Conservation (phyloP, 1,140 invertebrate species). For the Apis cerana region DNA sequence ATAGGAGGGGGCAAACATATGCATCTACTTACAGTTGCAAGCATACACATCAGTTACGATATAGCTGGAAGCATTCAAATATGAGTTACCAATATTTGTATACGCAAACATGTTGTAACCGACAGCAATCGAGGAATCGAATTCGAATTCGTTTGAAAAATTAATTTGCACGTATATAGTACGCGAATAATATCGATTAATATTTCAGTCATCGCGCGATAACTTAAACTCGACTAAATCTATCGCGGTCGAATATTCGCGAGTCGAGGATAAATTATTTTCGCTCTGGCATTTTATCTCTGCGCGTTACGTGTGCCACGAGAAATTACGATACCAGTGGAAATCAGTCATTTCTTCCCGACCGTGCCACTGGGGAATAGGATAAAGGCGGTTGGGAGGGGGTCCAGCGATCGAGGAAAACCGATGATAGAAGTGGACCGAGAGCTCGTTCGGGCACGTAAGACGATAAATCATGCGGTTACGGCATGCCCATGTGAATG, state of each 20-base stretch:
- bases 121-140: not conserved
- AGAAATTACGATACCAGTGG: constrained; percentile 31
- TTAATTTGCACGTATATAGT: not conserved
- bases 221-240: not conserved
- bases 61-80: not conserved
- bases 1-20: constrained; percentile 5
- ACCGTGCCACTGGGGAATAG: not conserved
- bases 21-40: constrained; percentile 17
- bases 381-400: not conserved
- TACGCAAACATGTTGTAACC: constrained; percentile 17
- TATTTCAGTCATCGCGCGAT: not conserved
- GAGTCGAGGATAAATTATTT: not conserved
- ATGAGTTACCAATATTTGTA: constrained; percentile 11
- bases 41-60: not conserved
- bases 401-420: constrained; percentile 46
- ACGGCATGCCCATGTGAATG: constrained; percentile 43
- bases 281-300: no score
- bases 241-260: not conserved
- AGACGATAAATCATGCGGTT: constrained; percentile 64
- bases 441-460: constrained; percentile 56
- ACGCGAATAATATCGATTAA: not conserved
- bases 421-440: constrained; percentile 57
- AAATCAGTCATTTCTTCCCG: constrained; percentile 42
- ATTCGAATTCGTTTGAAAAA: not conserved
- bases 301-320: not conserved